Conservation (phyloP, 2,797 vertebrate genomes). For the Sylvia borin region DNA sequence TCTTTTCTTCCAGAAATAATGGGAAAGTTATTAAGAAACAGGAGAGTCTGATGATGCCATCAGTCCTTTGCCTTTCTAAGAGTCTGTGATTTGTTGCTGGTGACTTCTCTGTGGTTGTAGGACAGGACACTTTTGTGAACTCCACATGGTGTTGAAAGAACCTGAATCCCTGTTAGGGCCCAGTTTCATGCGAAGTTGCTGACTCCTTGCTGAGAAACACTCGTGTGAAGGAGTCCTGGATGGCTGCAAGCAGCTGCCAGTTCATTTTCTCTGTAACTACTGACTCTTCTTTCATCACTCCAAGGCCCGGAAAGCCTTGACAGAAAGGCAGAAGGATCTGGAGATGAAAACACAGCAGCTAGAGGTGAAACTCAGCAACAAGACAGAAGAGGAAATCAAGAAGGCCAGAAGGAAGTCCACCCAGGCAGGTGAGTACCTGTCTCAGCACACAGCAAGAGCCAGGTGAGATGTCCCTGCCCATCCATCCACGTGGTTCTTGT, state of each 20-base stretch:
- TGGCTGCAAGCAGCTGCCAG: not conserved
- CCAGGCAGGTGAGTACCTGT: constrained; percentile 86
- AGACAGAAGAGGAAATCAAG: constrained; percentile 97
- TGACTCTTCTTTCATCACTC: not conserved
- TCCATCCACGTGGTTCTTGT: rapidly evolving
- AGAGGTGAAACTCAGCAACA: constrained; percentile 95
- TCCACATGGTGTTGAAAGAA: not conserved
- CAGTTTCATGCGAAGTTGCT: not conserved
- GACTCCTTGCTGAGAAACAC: not conserved
- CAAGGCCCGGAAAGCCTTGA: constrained; percentile 91
- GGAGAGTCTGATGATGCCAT: not conserved
- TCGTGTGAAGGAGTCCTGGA: not conserved
- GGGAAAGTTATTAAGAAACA: not conserved
- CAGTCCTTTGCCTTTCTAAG: not conserved
- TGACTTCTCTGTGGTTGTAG: not conserved
- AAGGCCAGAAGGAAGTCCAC: constrained; percentile 97
- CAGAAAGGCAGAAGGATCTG: constrained; percentile 94
- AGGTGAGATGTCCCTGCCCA: not conserved
- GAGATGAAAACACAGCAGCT: constrained; percentile 96
- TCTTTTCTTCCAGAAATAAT: not conserved
- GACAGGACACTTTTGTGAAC: not conserved
- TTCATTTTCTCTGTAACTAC: not conserved
- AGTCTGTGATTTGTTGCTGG: not conserved
- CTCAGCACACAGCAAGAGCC: rapidly evolving
- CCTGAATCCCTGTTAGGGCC: not conserved